Evolutionary conservation across 2,797 vertebrate genomes (phyloP), one percentile per base, ranked within the genome.

Genomic region (Amblyraja radiata): DNA sequence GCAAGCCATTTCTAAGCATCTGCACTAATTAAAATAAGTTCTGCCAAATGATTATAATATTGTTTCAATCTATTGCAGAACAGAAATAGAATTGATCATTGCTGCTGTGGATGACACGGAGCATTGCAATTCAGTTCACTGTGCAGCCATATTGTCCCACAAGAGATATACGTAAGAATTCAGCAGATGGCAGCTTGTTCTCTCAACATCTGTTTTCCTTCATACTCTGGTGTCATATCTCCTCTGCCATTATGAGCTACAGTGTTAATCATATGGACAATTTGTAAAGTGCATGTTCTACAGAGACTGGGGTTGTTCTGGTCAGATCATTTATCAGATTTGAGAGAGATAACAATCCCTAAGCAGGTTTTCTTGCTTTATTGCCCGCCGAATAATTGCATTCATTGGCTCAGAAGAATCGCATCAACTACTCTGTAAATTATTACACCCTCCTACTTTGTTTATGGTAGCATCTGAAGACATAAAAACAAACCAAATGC

Each of bases 191-290:
- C 71, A 54, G 23, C 32, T 91, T 74, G 23, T 54, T 91, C 68
- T 21, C 90, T 74, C 39, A 91, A 54, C 90, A 91, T 91, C 90
- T 91, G 90, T 91, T 91, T 74, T 36, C 18, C 32, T 73, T 91
- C 32, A 74, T 25, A 39, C 68, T 91, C 90, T 73, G 73, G 68
- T 71, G 68, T 91, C 39, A 68, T 25, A 54, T 46, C 23, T 11
- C 90, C 73, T 23, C 39, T 91, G 68, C 68, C 18, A 21, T 91
- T 14, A 74, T 68, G 39, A 25, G 25, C 90, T 91, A 23, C 10
- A 46, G 71, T 91, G 90, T 91, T 91, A 91, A 91, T 91, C 90
- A 91, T 91, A 74, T 91, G 90, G 90, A 91, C 90, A 91, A 91
- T 46, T 91, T 91, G 90, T 91, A 73, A 90, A 91, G 36, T 91